These are phyloP conservation scores for Axis porcinus DNA, from an alignment of 2,113 vertebrate species.

Conservation along the genomic window DNA sequence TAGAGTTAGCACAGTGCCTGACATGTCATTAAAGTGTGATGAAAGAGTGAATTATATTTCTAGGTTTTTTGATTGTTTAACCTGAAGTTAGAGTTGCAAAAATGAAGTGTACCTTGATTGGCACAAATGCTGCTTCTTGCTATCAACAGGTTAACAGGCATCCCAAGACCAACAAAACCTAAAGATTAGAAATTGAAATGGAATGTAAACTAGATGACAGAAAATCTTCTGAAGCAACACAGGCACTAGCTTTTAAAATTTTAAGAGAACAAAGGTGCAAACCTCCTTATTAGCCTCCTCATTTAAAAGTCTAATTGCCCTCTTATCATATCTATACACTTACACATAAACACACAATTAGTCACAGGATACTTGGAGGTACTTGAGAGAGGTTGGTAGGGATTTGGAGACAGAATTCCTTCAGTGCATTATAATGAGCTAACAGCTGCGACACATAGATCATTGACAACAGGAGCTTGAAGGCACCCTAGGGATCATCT, in stretches of 20 bases:
- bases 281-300: not conserved
- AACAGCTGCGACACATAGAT: conserved; percentile 35
- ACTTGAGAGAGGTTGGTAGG: not conserved
- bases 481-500: not conserved
- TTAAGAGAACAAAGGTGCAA: not conserved
- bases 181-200: not conserved
- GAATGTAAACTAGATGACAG: not conserved
- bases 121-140: not conserved
- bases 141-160: not conserved
- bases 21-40: not conserved
- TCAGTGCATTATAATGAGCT: conserved; percentile 14
- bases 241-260: not conserved
- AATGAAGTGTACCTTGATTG: not conserved
- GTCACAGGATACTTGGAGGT: not conserved
- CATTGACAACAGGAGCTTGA: not conserved
- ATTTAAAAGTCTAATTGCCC: conserved; percentile 32
- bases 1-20: not conserved
- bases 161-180: not conserved
- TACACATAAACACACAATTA: not conserved
- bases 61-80: not conserved
- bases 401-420: conserved; percentile 34
- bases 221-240: conserved; percentile 8
- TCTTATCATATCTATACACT: not conserved
- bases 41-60: not conserved
- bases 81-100: not conserved